Conservation (phyloP, 1,140 invertebrate species). For the Neodiprion fabricii region DNA sequence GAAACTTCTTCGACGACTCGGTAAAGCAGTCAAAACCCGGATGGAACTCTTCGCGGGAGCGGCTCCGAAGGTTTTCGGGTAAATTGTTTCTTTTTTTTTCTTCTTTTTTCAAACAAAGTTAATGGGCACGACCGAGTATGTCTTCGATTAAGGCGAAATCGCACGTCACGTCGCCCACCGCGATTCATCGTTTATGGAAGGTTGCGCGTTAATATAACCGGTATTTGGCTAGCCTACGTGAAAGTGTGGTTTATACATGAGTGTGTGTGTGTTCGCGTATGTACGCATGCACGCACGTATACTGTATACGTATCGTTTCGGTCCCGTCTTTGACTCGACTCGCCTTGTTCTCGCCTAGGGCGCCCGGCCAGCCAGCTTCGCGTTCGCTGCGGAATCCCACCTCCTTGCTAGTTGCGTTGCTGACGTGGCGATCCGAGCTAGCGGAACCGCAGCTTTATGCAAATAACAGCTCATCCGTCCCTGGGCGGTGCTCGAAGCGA, state of each 20-base stretch:
- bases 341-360: neutral
- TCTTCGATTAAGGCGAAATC: too few relatives aligned
- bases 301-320: neutral
- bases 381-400: too few relatives aligned
- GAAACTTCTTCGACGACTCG: too few relatives aligned
- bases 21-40: too few relatives aligned
- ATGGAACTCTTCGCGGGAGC: too few relatives aligned
- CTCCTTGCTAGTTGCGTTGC: neutral
- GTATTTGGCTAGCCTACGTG: conserved; percentile 22
- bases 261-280: neutral
- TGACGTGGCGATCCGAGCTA: neutral
- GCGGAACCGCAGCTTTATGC: neutral
- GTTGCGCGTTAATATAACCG: conserved; percentile 23
- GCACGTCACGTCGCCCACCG: conserved; percentile 28
- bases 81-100: too few relatives aligned
- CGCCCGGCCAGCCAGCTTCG: neutral
- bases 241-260: conserved; percentile 26
- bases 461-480: conserved; percentile 2
- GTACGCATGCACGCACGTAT: neutral
- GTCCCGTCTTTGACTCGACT: neutral
- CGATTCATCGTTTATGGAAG: conserved; percentile 32
- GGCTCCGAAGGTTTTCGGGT: too few relatives aligned
- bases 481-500: neutral
- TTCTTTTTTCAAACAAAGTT: too few relatives aligned
- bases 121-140: too few relatives aligned